Conservation (phyloP, 2,113 vertebrate species). For the Anser cygnoides region DNA sequence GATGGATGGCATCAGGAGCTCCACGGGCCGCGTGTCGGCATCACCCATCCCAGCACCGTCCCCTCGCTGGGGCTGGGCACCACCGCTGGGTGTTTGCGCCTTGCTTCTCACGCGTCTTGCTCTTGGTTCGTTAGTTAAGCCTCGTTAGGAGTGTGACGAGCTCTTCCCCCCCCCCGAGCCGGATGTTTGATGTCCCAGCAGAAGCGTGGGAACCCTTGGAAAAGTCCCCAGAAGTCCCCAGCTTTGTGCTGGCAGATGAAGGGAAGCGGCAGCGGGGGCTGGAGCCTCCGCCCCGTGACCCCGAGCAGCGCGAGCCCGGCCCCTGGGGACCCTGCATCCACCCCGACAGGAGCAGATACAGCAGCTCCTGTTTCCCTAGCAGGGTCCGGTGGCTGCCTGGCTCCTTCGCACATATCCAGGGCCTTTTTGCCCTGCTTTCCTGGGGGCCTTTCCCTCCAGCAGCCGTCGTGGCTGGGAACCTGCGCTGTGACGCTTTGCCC, state of each 20-base stretch:
- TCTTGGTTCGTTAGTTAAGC: too few species aligned
- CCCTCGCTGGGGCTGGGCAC: too few species aligned
- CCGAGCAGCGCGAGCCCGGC: rapidly evolving
- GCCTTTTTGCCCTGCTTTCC: neutral
- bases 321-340: neutral
- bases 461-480: neutral
- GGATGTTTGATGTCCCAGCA: neutral
- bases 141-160: rapidly evolving
- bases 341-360: rapidly evolving
- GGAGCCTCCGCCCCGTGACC: neutral
- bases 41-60: too few species aligned
- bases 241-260: neutral
- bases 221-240: neutral
- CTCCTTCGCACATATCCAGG: rapidly evolving
- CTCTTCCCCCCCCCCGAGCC: neutral
- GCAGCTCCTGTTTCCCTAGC: neutral
- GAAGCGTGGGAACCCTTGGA: slow-evolving; percentile 22
- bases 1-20: neutral
- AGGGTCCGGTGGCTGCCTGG: neutral
- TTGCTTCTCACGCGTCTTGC: too few species aligned
- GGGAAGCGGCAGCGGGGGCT: neutral
- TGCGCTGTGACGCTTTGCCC: rapidly evolving
- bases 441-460: neutral
- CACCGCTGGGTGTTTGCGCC: too few species aligned
- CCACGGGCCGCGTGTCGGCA: neutral